Evolutionary conservation across 1,140 invertebrate genomes (phyloP).

Genomic region (Pseudomyrmex cubaensis): DNA sequence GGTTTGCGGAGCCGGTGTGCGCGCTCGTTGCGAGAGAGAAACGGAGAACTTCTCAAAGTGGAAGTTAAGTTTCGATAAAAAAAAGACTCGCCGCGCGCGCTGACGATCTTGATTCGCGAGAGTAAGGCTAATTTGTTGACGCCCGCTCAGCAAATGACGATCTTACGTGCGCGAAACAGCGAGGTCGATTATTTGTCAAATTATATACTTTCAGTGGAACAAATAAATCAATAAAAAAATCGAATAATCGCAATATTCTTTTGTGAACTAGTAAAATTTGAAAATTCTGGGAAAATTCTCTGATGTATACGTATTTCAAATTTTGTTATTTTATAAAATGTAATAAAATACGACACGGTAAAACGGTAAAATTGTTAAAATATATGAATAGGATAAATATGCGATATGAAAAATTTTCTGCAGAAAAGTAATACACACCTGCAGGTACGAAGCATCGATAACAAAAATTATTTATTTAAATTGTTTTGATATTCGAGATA

Average conservation of each 20-base stretch:
- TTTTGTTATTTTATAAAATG: background rate
- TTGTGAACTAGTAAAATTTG: no score
- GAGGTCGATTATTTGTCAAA: background rate
- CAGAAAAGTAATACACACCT: no score
- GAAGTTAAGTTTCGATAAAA: conserved; percentile 48
- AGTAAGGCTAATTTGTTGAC: conserved; percentile 39
- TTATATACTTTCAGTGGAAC: background rate
- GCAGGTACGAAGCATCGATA: no score
- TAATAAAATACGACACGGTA: background rate
- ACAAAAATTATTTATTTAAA: no score
- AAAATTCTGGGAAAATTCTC: no score
- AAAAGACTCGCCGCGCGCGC: conserved; percentile 38
- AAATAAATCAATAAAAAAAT: background rate
- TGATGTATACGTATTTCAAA: no score
- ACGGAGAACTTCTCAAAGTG: conserved; percentile 46
- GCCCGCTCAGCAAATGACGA: background rate
- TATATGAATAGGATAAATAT: no score
- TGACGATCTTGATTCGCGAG: conserved; percentile 15
- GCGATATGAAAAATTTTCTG: no score
- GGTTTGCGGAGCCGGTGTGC: conserved; percentile 31
- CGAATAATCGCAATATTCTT: background rate
- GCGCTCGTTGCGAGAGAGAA: background rate
- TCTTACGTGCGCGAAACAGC: background rate
- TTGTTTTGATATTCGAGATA: background rate
- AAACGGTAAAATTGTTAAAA: background rate